Base-by-base conservation (phyloP, 1,140 invertebrate genomes). In the Aphelenchoides avenae region DNA sequence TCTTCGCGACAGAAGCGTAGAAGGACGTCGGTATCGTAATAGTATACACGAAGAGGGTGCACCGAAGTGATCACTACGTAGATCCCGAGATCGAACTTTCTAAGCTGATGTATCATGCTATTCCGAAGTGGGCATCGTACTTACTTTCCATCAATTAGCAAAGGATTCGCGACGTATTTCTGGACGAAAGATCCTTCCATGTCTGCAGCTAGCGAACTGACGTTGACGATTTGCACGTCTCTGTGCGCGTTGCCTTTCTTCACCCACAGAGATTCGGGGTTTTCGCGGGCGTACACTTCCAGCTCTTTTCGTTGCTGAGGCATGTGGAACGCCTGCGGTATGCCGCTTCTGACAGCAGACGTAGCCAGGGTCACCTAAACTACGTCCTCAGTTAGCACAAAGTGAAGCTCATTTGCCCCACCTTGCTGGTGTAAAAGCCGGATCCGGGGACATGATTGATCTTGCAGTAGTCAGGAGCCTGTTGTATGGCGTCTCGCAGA, bases 401-500 rank as follows among this genome's bases (percentile, higher is more conserved):
- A 36, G 18, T 36, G 13, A 36, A 36, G 11, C 13, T 13, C 34
- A 36, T 36, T 36, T 36, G 18, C 34, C 34, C 42, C 5, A 91
- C 89, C 82, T 97, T 97, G 70, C 90, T 93, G 0, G 91, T 94
- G 40, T 95, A 87, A 68, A 85, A 93, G 0, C 91, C 91, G 50
- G 88, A 89, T 0, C 91, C 92, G 2, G 92, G 92, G 73, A 93
- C 89, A 78, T 96, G 90, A 77, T 96, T 97, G 0, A 96, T 86
- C 79, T 41, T 47, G 39, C 64, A 52, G 15, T 41, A 18, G 7
- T 53, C 33, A 30, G n/a, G 15, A 26, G 48, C 11, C 9, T 30
- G 13, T 3, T 42, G 20, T 15, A 61, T 26, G 39, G 56, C 31
- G 24, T 31, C 26, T 13, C 34, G 4, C 27, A 70, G 27, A 36